phyloP scores from a whole-genome alignment of 35 echinoderm and acorn worm genomes.

The Heliocidaris tuberculata region DNA sequence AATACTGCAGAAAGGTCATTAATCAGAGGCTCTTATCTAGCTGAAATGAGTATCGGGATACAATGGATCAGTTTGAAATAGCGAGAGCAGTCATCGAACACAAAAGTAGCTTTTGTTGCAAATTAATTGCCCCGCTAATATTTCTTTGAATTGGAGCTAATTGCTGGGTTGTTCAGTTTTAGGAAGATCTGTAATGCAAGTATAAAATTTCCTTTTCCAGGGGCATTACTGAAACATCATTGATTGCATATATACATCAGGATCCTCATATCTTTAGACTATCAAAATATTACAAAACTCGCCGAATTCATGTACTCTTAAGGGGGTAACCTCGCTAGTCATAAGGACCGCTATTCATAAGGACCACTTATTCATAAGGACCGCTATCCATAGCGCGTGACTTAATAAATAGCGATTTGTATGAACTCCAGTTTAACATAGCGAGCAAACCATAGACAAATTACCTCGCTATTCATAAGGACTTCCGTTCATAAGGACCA shows the following conservation, averaged over 20 bases:
- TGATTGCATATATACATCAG: neutral
- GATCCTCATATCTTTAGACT: too few relatives aligned
- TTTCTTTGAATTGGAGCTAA: neutral
- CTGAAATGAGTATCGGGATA: neutral
- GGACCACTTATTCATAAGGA: too few relatives aligned
- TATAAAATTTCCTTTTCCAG: neutral
- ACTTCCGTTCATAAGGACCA: too few relatives aligned
- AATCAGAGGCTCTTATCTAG: neutral
- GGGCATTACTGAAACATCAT: neutral
- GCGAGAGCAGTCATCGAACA: neutral
- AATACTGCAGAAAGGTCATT: neutral
- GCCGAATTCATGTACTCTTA: too few relatives aligned
- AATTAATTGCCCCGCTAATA: neutral
- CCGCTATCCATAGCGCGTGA: too few relatives aligned
- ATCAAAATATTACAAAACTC: too few relatives aligned
- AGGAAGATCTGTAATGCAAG: neutral
- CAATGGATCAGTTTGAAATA: neutral
- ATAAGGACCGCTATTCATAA: too few relatives aligned
- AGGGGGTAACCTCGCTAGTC: too few relatives aligned
- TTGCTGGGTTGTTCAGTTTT: neutral
- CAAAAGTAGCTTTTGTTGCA: neutral
- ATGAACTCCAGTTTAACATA: too few relatives aligned
- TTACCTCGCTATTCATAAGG: too few relatives aligned
- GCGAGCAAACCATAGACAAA: too few relatives aligned
- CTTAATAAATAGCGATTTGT: too few relatives aligned